phyloP scores from a whole-genome alignment of 2,797 vertebrate species.

The Orestias chungarensis region DNA sequence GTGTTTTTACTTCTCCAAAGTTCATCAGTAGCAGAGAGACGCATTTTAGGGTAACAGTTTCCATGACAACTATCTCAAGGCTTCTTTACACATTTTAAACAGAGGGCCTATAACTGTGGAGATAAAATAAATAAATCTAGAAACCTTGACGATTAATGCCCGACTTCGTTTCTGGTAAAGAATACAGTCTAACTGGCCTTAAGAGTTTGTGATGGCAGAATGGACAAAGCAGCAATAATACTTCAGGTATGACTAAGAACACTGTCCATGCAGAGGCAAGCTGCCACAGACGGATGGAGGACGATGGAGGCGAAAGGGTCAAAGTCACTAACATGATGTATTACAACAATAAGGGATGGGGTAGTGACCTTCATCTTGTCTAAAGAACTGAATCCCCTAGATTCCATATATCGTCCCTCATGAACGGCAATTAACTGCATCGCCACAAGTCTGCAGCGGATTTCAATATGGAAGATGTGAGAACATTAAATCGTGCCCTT shows the following conservation, averaged over 20 bases:
- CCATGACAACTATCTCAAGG: background rate
- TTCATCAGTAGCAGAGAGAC: background rate
- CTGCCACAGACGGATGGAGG: constrained; percentile 2
- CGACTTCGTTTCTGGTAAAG: background rate
- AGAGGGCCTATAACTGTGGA: background rate
- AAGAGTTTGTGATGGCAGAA: background rate
- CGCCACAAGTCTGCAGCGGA: background rate
- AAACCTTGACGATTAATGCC: background rate
- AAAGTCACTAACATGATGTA: constrained; percentile 41
- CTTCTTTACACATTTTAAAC: background rate
- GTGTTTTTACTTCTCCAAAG: background rate
- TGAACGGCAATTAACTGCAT: constrained; percentile 12
- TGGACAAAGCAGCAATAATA: background rate
- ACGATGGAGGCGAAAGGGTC: constrained; percentile 17
- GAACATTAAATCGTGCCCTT: constrained; percentile 25
- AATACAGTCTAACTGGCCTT: too few species aligned
- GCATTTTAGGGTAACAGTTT: background rate
- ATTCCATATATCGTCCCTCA: constrained; percentile 27
- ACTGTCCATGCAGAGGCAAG: background rate
- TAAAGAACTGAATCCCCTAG: background rate
- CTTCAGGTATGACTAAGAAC: background rate
- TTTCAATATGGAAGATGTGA: background rate
- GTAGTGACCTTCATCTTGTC: constrained; percentile 16
- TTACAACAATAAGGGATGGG: constrained; percentile 42
- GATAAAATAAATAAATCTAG: background rate